Conservation (phyloP, 2,888 invertebrate genomes). For the Polyommatus iphigenia region DNA sequence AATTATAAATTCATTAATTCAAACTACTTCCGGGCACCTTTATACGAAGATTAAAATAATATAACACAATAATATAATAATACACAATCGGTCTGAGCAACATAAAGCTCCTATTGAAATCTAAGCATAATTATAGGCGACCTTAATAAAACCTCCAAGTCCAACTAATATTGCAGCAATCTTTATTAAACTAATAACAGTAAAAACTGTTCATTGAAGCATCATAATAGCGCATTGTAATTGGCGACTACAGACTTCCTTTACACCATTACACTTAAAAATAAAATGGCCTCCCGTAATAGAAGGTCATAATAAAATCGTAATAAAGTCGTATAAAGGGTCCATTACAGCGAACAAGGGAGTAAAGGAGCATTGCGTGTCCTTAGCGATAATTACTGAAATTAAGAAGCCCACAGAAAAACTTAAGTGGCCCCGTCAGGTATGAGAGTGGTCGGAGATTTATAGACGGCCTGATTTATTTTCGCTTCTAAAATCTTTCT, state of each 20-base stretch:
- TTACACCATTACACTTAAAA: neutral
- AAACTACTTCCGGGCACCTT: neutral
- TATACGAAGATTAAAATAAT: neutral
- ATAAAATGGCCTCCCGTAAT: neutral
- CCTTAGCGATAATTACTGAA: constrained; percentile 29
- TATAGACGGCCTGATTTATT: constrained; percentile 32
- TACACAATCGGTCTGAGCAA: neutral
- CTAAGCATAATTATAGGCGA: neutral
- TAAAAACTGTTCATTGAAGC: neutral
- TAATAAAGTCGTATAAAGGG: constrained; percentile 18
- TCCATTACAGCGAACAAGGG: constrained; percentile 7
- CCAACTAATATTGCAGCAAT: neutral
- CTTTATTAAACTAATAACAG: constrained; percentile 8
- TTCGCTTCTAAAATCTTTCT: neutral
- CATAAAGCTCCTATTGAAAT: neutral
- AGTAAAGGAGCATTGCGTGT: constrained; percentile 27
- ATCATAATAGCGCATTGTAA: neutral
- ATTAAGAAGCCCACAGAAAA: constrained; percentile 32
- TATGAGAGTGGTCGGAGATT: constrained; percentile 30
- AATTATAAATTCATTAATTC: no score
- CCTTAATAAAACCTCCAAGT: neutral
- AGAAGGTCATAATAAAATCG: constrained; percentile 19
- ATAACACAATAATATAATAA: neutral
- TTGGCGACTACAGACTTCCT: neutral
- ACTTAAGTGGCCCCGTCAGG: constrained; percentile 33